phyloP scores from a whole-genome alignment of 2,113 vertebrate species.

The Canis aureus region DNA sequence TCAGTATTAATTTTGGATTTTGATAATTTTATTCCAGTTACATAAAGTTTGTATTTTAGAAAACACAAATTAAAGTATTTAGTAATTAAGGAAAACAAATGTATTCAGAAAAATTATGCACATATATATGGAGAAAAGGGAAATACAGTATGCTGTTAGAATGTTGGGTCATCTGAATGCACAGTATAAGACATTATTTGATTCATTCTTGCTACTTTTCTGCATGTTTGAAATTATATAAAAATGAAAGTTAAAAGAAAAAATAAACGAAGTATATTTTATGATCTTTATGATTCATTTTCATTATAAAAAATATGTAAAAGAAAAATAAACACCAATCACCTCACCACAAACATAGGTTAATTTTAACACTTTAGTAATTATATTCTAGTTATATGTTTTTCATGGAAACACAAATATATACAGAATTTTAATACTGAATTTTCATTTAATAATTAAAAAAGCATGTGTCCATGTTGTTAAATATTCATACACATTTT shows the following conservation, averaged over 20 bases:
- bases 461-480: not conserved
- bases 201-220: not conserved
- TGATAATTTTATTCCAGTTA: not conserved
- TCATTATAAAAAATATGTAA: not conserved
- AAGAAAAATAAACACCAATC: not conserved
- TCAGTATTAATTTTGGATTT: not conserved
- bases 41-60: not conserved
- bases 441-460: not conserved
- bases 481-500: not conserved
- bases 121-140: not conserved
- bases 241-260: not conserved
- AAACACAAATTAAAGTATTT: not conserved
- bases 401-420: not conserved
- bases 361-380: constrained; percentile 9
- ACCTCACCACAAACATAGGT: not conserved
- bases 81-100: not conserved
- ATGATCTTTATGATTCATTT: not conserved
- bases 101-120: not conserved
- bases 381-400: not conserved
- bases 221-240: not conserved
- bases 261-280: not conserved
- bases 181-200: not conserved
- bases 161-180: not conserved
- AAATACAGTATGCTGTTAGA: not conserved
- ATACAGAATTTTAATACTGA: not conserved